Evolutionary conservation across 2,888 invertebrate species (phyloP).

Genomic region (Bellardia bayeri): DNA sequence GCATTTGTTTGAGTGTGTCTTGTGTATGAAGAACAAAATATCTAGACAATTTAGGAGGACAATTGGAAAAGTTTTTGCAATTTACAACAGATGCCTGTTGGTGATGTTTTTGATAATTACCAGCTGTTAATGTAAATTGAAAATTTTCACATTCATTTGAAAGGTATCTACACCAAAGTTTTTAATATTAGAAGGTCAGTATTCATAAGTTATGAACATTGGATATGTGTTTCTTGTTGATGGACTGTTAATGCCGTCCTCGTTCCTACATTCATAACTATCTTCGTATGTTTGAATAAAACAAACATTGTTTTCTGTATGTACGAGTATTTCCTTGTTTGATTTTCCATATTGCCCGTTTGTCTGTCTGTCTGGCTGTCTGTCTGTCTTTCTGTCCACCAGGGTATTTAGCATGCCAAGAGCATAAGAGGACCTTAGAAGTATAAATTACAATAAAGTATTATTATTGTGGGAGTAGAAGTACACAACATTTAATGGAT

Average conservation of each 20-base stretch:
- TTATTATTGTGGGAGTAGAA: background rate
- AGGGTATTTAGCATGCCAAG: conserved; percentile 23
- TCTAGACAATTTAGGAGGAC: background rate
- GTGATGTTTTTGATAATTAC: background rate
- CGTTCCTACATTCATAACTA: background rate
- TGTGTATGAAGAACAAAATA: background rate
- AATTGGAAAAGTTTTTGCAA: background rate
- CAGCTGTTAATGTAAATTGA: no score
- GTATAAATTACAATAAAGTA: conserved; percentile 31
- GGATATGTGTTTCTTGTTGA: background rate
- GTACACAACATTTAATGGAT: conserved; percentile 9
- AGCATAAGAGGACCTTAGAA: conserved; percentile 17
- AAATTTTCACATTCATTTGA: no score
- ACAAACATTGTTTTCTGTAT: background rate
- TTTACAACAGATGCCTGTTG: no score
- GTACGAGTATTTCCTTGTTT: conserved; percentile 35
- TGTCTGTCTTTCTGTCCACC: background rate
- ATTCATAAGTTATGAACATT: no score
- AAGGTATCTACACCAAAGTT: no score
- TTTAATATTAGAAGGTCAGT: no score
- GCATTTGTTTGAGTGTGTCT: background rate
- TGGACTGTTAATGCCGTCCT: background rate
- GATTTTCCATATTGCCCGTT: background rate
- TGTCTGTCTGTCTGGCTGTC: no score
- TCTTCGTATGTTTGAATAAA: background rate